Evolutionary conservation across 2,888 invertebrate genomes (phyloP), one percentile per base, ranked within the genome.

Genomic region (Panorpa germanica): DNA sequence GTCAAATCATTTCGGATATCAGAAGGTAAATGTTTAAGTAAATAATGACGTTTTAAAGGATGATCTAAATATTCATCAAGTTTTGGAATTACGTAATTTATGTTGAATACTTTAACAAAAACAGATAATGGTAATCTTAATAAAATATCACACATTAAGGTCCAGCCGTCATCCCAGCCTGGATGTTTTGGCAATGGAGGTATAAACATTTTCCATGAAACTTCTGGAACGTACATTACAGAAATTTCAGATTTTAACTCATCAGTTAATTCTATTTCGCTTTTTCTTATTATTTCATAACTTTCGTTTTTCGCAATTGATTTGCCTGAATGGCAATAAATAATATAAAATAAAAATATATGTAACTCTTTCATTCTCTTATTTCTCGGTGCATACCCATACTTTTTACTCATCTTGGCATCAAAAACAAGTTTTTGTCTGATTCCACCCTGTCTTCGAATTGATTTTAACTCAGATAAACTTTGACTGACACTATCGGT

Each of bases 171-270:
- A 2, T 57, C 56, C 55, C 67, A 72, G 10, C 61, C 63, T 46
- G 44, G 37, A 43, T 73, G 67, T 25, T 47, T 42, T 0, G 68
- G 68, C 25, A 80, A 43, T 0, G 77, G 74, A 1, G 72, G 65
- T 9, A 82, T 53, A 45, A 78, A 80, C 52, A 71, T 73, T 45
- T 67, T 71, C 75, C 77, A 80, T 39, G 55, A 59, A 4, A 70
- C 50, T 29, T 61, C 56, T 4, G 53, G 54, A 20, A 50, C 56
- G 34, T 64, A 68, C 25, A 63, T 45, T 1, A 48, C 46, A 4
- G 57, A 53, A 40, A 68, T 47, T 33, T 63, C 55, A 2, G 51
- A 41, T 5, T 52, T 38, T 25, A 62, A 48, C 12, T 54, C 49
- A 2, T 52, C 50, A 2, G 50, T 45, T 2, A 56, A 14, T 15